These are phyloP conservation scores for Periparus ater DNA, from an alignment of 2,797 vertebrate genomes.

Conservation along the genomic window DNA sequence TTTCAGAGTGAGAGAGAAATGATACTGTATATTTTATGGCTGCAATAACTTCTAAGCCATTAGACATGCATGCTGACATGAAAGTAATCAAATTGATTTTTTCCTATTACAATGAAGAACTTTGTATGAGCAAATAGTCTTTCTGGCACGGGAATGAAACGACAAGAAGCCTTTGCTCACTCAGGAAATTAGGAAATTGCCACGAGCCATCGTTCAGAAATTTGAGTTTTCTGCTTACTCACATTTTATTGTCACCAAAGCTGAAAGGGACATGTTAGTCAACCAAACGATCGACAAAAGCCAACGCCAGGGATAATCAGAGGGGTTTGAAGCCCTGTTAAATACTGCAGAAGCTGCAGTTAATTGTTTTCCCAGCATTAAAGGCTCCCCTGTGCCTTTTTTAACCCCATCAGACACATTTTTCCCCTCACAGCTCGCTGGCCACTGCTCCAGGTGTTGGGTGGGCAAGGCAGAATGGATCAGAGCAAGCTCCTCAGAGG, in stretches of 20 bases:
- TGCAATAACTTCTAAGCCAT: conserved; percentile 55
- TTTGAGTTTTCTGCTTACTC: conserved; percentile 28
- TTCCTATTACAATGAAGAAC: conserved; percentile 49
- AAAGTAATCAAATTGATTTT: conserved; percentile 69
- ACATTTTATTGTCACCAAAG: conserved; percentile 25
- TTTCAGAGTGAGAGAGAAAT: conserved; percentile 46
- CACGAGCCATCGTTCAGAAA: conserved; percentile 23
- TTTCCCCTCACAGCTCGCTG: background rate
- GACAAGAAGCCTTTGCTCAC: background rate
- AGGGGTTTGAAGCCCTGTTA: background rate
- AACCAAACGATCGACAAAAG: background rate
- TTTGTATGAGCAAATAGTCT: conserved; percentile 38
- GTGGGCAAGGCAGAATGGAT: background rate
- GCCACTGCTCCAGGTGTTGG: background rate
- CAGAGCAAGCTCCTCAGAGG: background rate
- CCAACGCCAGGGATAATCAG: background rate
- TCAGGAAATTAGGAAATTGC: conserved; percentile 45
- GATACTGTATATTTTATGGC: conserved; percentile 56
- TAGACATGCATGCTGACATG: conserved; percentile 54
- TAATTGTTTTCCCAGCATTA: background rate
- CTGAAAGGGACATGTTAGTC: background rate
- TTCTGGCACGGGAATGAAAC: conserved; percentile 13
- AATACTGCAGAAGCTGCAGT: background rate
- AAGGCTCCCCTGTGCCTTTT: background rate
- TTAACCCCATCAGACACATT: background rate